Percentiles rank a stretch among this genome's conserved stretches.
Conservation (phyloP, 2,797 vertebrate genomes). For the Paedocypris micromegethes region DNA sequence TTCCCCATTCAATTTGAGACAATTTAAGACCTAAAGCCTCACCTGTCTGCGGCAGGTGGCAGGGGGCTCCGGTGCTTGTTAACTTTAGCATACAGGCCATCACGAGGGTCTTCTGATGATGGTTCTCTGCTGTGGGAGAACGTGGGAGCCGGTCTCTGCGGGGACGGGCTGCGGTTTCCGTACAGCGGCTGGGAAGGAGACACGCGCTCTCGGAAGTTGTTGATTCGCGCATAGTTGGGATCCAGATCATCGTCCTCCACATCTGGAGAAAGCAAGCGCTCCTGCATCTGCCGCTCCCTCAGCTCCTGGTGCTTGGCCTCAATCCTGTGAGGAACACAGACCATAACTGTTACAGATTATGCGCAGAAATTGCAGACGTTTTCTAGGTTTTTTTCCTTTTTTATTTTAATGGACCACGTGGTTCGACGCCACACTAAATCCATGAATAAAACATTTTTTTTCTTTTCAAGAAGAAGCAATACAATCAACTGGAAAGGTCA, state of each 20-base stretch:
- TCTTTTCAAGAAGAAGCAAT: conserved; percentile 4
- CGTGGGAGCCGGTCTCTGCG: conserved; percentile 58
- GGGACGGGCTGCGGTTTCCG: conserved; percentile 46
- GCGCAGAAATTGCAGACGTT: neutral
- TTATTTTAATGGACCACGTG: too few species aligned
- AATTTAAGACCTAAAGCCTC: conserved; percentile 32
- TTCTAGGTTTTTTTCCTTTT: too few species aligned
- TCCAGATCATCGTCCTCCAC: conserved; percentile 89
- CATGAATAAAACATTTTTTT: neutral
- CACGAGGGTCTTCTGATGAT: conserved; percentile 75
- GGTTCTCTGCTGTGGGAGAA: conserved; percentile 69
- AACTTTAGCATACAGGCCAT: conserved; percentile 91
- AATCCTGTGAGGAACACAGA: conserved; percentile 68
- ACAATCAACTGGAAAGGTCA: conserved; percentile 30
- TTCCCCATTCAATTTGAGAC: neutral
- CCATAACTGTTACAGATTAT: too few species aligned
- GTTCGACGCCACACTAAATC: too few species aligned
- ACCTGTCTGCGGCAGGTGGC: conserved; percentile 77
- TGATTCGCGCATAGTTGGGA: conserved; percentile 92
- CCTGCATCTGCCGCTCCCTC: conserved; percentile 70
- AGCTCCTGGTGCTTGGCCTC: conserved; percentile 85
- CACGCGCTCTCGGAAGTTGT: conserved; percentile 77
- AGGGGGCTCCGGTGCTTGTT: conserved; percentile 79
- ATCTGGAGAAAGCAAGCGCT: conserved; percentile 64
- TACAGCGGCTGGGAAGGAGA: conserved; percentile 29